phyloP scores from a whole-genome alignment of 1,140 invertebrate genomes.

The Thrips palmi region DNA sequence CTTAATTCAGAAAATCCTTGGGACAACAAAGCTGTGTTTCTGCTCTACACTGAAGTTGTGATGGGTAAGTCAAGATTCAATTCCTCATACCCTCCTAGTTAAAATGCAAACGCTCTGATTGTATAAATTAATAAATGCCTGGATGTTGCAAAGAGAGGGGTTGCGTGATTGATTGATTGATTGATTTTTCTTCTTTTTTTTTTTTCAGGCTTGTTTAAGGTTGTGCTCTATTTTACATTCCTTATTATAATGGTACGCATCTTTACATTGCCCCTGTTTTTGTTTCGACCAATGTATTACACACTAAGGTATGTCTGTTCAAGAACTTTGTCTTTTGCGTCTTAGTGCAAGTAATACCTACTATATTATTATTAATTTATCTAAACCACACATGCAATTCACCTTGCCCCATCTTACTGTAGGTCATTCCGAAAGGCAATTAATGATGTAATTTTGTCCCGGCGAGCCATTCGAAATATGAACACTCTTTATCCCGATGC shows the following conservation, averaged over 20 bases:
- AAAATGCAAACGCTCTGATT: background rate
- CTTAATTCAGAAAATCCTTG: constrained; percentile 90
- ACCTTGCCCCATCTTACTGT: constrained; percentile 10
- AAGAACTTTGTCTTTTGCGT: constrained; percentile 1
- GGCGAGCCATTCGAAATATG: constrained; percentile 94
- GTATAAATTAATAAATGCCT: background rate
- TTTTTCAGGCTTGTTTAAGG: constrained; percentile 45
- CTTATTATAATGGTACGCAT: constrained; percentile 93
- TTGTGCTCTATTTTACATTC: constrained; percentile 84
- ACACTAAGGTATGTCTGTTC: constrained; percentile 54
- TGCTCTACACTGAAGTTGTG: constrained; percentile 90
- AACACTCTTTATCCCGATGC: constrained; percentile 96
- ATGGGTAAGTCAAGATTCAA: constrained; percentile 50
- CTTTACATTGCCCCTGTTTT: constrained; percentile 94
- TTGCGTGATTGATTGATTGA: background rate
- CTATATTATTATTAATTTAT: constrained; percentile 6
- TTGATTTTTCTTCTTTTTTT: constrained; percentile 14
- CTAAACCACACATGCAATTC: background rate
- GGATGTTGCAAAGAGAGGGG: background rate
- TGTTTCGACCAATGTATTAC: constrained; percentile 97
- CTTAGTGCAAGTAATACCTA: background rate
- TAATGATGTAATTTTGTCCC: constrained; percentile 92
- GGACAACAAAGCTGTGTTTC: constrained; percentile 97
- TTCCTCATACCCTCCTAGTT: background rate
- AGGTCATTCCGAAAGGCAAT: constrained; percentile 96